These are phyloP conservation scores for Helarctos malayanus DNA, from an alignment of 2,797 vertebrate species.

Conservation along the genomic window DNA sequence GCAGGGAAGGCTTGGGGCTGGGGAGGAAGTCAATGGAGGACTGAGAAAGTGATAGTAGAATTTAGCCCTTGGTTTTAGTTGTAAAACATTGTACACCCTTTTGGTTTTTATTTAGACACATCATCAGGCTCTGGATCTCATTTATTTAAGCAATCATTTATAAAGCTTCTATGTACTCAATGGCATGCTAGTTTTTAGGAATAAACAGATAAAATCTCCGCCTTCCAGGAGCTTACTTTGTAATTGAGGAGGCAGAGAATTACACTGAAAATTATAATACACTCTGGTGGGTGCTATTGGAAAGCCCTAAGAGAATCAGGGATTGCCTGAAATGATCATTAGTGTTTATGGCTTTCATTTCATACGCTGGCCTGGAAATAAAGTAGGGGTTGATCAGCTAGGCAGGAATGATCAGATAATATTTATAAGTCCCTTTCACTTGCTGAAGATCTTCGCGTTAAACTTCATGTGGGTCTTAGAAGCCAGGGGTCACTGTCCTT, in stretches of 20 bases:
- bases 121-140: not conserved
- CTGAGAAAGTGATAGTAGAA: not conserved
- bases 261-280: not conserved
- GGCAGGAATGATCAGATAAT: not conserved
- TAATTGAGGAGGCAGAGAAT: not conserved
- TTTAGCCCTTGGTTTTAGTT: conserved; percentile 1
- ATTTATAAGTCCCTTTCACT: not conserved
- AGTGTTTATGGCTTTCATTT: conserved; percentile 27
- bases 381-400: not conserved
- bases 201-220: not conserved
- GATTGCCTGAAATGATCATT: not conserved
- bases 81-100: not conserved
- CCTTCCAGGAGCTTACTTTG: not conserved
- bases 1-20: not conserved
- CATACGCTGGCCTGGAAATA: not conserved
- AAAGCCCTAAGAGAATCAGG: not conserved
- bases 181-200: not conserved
- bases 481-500: not conserved
- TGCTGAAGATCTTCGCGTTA: not conserved
- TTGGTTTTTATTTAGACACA: conserved; percentile 44
- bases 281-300: not conserved
- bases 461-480: not conserved
- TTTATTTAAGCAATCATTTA: conserved; percentile 38
- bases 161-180: not conserved
- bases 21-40: not conserved